A percentile compares a stretch with the other conserved stretches of the same genome.
phyloP scores from a whole-genome alignment of 1,140 invertebrate genomes.

The Drosophila sp. region DNA sequence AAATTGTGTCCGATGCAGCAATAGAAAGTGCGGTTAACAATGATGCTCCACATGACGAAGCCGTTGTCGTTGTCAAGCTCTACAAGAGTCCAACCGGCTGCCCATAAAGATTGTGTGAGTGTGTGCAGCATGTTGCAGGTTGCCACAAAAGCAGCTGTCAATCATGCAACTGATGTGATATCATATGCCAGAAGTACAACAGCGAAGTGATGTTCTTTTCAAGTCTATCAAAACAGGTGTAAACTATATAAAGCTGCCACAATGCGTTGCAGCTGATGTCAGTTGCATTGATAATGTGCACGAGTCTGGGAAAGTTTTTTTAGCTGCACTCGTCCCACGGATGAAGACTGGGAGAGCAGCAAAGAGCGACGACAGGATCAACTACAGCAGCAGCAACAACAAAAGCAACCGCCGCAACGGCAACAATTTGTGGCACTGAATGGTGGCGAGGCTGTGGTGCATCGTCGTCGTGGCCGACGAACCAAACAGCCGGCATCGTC shows the following conservation, averaged over 20 bases:
- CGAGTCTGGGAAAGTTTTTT: slow-evolving; percentile 38
- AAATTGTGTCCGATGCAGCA: not conserved
- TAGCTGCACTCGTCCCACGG: slow-evolving; percentile 27
- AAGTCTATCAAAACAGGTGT: not conserved
- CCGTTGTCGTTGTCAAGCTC: not conserved
- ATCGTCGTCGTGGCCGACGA: slow-evolving; percentile 1
- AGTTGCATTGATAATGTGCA: slow-evolving; percentile 34
- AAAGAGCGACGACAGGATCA: not conserved
- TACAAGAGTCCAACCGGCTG: not conserved
- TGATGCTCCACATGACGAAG: slow-evolving; percentile 22
- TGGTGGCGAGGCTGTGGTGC: not conserved
- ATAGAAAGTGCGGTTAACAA: not conserved
- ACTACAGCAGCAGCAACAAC: not conserved
- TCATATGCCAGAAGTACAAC: not conserved
- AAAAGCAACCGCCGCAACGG: not conserved
- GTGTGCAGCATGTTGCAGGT: not conserved
- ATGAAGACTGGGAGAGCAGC: slow-evolving; percentile 19
- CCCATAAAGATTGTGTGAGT: not conserved
- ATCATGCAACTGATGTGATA: not conserved
- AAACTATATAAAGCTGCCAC: slow-evolving; percentile 43
- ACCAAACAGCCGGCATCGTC: slow-evolving; percentile 5
- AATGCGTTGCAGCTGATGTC: not conserved
- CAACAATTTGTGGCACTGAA: slow-evolving; percentile 1
- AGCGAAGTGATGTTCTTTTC: not conserved
- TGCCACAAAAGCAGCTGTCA: slow-evolving; percentile 16